Base-by-base conservation (phyloP, 2,888 invertebrate species). In the Bibio marci region DNA sequence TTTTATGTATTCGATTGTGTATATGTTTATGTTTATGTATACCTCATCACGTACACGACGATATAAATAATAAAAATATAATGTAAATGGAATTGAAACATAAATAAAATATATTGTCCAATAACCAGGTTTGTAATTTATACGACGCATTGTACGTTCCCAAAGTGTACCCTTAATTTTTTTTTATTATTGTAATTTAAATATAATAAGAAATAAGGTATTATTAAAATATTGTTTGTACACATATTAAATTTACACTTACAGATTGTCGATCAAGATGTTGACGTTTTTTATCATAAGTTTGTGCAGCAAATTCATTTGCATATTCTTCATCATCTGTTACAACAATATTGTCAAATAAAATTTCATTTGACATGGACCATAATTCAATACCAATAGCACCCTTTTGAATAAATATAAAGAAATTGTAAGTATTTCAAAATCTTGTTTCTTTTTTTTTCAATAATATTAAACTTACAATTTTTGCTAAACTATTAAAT, bases 361-460 rank as follows among this genome's bases (percentile, higher is more conserved):
- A 65, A 49, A 98, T 85, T 52, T 77, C 73, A 44, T 86, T 81
- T 1, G 91, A 88, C 91, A 98, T 97, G 5, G 97, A 92, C 98
- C 98, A 98, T 45, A 98, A 66, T 62, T 98, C 98, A 58, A 98
- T 78, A 14, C 97, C 98, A 40, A 98, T 69, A 15, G 95, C 92
- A 54, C 73, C 71, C 92, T 92, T n/a, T 55, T 7, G 43, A 37
- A 42, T 38, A 34, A 40, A 43, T 37, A 44, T n/a, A 42, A 32
- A 19, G 28, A 41, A 39, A 43, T 44, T 26, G 14, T 37, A 43
- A 26, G 34, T 44, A 41, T 22, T 38, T 37, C 36, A 33, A 30
- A 38, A 14, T 38, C 28, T 13, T 18, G 6, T 26, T 34, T 30
- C 8, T 35, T n/a, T n/a, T n/a, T n/a, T n/a, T n/a, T n/a, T n/a